Percentiles rank a stretch among this genome's conserved stretches.
Evolutionary conservation across 2,113 vertebrate species (phyloP).

Genomic region (Psephotus haematonotus): DNA sequence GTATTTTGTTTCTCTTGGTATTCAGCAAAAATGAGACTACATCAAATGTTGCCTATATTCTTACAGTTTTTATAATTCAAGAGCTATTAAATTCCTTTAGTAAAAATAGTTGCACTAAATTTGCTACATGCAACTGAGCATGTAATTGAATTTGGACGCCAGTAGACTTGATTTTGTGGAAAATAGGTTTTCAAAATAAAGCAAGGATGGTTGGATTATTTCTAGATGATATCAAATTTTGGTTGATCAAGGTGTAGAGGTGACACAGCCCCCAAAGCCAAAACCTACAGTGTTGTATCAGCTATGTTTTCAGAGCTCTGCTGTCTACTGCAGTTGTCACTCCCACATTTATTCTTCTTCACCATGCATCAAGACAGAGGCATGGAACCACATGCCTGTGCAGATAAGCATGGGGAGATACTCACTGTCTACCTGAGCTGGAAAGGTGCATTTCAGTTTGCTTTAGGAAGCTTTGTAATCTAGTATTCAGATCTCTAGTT

Average conservation of each 20-base stretch:
- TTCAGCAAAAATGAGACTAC: neutral
- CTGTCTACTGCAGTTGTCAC: neutral
- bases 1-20: neutral
- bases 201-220: neutral
- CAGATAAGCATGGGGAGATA: neutral
- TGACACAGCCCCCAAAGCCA: neutral
- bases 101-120: neutral
- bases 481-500: neutral
- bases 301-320: neutral
- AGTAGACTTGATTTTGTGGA: neutral
- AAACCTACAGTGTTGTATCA: accelerated
- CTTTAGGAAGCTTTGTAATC: neutral
- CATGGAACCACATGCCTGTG: accelerated
- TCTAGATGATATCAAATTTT: neutral
- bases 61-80: neutral
- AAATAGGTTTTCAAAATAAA: neutral
- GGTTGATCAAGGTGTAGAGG: neutral
- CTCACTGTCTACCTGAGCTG: neutral
- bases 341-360: accelerated
- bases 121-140: neutral
- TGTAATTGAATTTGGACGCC: neutral
- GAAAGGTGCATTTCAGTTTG: neutral
- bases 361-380: accelerated
- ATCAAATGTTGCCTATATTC: neutral
- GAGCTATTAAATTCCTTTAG: neutral